These are phyloP conservation scores for Harpalus rubripes DNA, from an alignment of 2,888 invertebrate genomes.

Conservation along the genomic window DNA sequence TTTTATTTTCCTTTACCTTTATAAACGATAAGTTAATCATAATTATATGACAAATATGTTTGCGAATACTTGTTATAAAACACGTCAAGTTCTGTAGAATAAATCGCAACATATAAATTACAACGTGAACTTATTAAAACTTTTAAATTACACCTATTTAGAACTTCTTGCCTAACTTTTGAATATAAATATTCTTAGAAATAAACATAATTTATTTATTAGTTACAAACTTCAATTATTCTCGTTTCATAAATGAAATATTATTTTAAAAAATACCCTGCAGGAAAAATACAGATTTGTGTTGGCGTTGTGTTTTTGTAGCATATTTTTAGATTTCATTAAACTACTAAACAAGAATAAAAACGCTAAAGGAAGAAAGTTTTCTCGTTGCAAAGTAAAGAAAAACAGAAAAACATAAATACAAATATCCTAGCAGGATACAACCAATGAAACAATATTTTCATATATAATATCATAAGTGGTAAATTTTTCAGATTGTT, in stretches of 20 bases:
- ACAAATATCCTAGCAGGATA: no score
- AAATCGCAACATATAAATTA: slow-evolving; percentile 22
- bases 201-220: background rate
- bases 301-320: background rate
- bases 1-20: background rate
- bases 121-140: background rate
- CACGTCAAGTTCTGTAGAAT: background rate
- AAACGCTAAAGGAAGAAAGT: background rate
- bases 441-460: no score
- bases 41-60: background rate
- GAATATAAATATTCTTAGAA: background rate
- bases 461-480: no score
- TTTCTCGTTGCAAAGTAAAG: background rate
- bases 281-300: background rate
- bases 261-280: background rate
- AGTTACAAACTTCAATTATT: background rate
- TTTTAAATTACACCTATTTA: background rate
- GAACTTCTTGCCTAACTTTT: background rate
- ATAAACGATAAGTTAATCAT: background rate
- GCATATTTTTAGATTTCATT: background rate
- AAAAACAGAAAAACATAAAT: no score
- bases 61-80: background rate
- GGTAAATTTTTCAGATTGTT: no score
- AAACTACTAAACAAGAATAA: background rate
- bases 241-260: background rate